A percentile compares a stretch with the other conserved stretches of the same genome.
These are phyloP conservation scores for Thysanoteuthis rhombus DNA, from an alignment of 2,888 invertebrate species.

Conservation along the genomic window DNA sequence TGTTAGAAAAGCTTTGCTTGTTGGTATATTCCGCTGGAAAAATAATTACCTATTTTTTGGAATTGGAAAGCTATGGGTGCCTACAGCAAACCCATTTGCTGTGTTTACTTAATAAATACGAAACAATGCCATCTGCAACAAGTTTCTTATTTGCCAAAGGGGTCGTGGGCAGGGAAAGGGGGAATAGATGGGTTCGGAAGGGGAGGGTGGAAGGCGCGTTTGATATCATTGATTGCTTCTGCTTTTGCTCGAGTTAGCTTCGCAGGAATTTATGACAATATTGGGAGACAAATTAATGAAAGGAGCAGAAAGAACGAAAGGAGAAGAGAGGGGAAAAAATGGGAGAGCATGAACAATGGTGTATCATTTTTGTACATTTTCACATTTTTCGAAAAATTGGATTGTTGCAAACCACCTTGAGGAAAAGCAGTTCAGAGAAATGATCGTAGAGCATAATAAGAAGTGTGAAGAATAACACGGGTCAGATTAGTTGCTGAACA, in stretches of 20 bases:
- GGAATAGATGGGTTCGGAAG: neutral
- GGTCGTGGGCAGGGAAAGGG: neutral
- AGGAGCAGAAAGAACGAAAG: neutral
- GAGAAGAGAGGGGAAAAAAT: no score
- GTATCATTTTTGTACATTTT: no score
- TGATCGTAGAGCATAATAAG: no score
- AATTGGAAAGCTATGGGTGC: neutral
- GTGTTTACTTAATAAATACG: neutral
- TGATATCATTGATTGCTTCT: neutral
- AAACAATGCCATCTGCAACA: conserved; percentile 12
- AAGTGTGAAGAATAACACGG: no score
- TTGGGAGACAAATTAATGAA: neutral
- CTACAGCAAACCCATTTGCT: neutral
- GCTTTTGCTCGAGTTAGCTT: neutral
- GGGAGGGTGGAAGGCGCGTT: neutral
- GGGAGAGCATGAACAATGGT: no score
- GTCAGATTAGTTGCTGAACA: no score
- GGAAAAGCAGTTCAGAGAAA: no score
- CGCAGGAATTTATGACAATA: neutral
- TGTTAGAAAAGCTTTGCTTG: neutral
- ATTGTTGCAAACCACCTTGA: no score
- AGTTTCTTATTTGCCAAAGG: neutral
- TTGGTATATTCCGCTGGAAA: neutral
- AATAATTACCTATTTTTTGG: neutral
- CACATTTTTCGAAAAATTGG: no score